Evolutionary conservation across 2,113 vertebrate species (phyloP), one percentile per base, ranked within the genome.

Genomic region (Serinus canaria): DNA sequence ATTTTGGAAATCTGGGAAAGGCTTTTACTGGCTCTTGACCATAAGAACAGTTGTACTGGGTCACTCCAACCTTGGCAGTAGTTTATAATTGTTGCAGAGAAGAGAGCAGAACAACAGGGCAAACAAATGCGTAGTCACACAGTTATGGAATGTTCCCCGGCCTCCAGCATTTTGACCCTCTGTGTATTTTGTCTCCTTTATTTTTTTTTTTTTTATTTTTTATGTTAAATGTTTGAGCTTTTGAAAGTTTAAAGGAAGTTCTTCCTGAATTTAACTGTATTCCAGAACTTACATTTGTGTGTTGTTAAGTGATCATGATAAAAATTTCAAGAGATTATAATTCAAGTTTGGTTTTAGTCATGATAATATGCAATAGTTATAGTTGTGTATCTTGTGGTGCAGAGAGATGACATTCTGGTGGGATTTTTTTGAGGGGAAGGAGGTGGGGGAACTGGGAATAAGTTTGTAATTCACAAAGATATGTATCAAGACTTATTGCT

Each of bases 361-460:
- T 72, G 11, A 13, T 37, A 9, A 11, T n/a, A 15, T 21, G 20
- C 17, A 33, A 0, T 58, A 60, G 20, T 69, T 89, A 35, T 0
- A n/a, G 15, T 18, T 67, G 7, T 25, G 9, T 73, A 9, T 85
- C 31, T 83, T 14, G 24, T 25, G 64, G 4, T 53, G 17, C 55
- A 50, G 22, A 52, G 63, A n/a, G 22, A 13, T 82, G 46, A 19
- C 17, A 13, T 52, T 68, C 20, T 41, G 31, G 5, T 74, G 68
- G 41, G 28, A 9, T 33, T 58, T 66, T 68, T 92, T 73, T 68
- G 13, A 14, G 10, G 5, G 25, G 11, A 0, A 4, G 11, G 46
- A 10, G 25, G 6, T 2, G 2, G 44, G 6, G 7, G 6, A 9
- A 3, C 35, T 33, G 11, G 17, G 7, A 39, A 7, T 43, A 60